Percentiles rank a stretch among this genome's conserved stretches.
Conservation (phyloP, 2,113 vertebrate species). For the Solea senegalensis region DNA sequence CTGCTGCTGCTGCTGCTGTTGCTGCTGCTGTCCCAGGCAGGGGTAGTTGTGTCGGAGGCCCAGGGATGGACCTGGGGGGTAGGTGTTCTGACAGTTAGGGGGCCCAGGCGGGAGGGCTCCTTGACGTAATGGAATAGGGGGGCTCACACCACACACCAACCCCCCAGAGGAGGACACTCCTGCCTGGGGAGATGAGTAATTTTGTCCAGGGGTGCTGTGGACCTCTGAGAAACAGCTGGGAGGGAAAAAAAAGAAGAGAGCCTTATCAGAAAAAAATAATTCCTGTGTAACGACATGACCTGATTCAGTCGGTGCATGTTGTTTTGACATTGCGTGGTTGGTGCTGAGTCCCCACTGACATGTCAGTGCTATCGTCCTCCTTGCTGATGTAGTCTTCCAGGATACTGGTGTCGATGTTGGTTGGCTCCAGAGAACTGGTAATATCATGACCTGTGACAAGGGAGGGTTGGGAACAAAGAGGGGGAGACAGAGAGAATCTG, state of each 20-base stretch:
- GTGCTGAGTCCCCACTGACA: conserved; percentile 86
- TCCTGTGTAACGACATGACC: conserved; percentile 74
- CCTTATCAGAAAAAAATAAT: conserved; percentile 75
- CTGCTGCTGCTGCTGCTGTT: conserved; percentile 73
- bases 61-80: conserved; percentile 80
- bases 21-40: conserved; percentile 74
- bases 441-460: conserved; percentile 93
- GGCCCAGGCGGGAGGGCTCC: conserved; percentile 70
- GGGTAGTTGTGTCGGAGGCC: conserved; percentile 89
- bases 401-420: conserved; percentile 98
- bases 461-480: conserved; percentile 57
- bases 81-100: conserved; percentile 79
- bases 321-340: conserved; percentile 64
- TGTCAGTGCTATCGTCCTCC: conserved; percentile 95
- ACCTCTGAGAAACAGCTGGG: conserved; percentile 97
- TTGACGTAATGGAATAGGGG: conserved; percentile 80
- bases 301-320: conserved; percentile 54
- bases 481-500: conserved; percentile 69
- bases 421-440: conserved; percentile 95
- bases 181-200: conserved; percentile 81
- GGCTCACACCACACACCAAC: conserved; percentile 82
- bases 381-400: conserved; percentile 99
- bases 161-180: conserved; percentile 81
- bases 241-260: conserved; percentile 32
- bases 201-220: conserved; percentile 80